Evolutionary conservation across 1,140 invertebrate species (phyloP).

Genomic region (Ceratitis capitata): DNA sequence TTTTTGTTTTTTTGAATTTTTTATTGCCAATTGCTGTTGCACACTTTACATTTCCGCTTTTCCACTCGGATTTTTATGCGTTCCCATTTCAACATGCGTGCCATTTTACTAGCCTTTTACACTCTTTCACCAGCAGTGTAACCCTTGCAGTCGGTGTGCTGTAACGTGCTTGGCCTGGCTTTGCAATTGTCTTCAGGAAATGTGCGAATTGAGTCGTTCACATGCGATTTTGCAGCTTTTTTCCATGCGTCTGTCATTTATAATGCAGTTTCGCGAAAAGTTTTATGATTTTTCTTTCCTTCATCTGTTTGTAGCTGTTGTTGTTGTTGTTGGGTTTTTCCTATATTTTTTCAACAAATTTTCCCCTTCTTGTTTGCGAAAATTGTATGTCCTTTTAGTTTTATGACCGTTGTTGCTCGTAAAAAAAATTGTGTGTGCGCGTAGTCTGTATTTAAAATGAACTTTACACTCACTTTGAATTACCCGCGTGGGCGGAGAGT

Average conservation of each 20-base stretch:
- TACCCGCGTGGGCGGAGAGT: not conserved
- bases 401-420: not conserved
- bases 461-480: constrained; percentile 34
- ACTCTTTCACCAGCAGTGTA: not conserved
- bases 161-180: not conserved
- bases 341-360: not conserved
- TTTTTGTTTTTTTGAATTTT: too few relatives aligned
- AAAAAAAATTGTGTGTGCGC: not conserved
- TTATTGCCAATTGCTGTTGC: not conserved
- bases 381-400: constrained; percentile 33
- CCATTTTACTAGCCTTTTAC: not conserved
- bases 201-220: constrained; percentile 19
- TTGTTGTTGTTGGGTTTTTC: too few relatives aligned
- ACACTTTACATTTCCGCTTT: constrained; percentile 36
- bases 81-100: constrained; percentile 16
- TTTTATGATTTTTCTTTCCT: constrained; percentile 17
- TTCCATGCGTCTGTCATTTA: constrained; percentile 19
- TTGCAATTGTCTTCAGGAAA: constrained; percentile 35
- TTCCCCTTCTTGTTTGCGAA: not conserved
- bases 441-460: constrained; percentile 27
- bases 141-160: not conserved
- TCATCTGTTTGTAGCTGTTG: too few relatives aligned
- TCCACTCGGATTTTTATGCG: constrained; percentile 35
- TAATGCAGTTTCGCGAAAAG: constrained; percentile 36
- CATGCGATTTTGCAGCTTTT: constrained; percentile 6